A percentile compares a stretch with the other conserved stretches of the same genome.
These are phyloP conservation scores for Epicauta chinensis DNA, from an alignment of 1,140 invertebrate genomes.

Conservation along the genomic window DNA sequence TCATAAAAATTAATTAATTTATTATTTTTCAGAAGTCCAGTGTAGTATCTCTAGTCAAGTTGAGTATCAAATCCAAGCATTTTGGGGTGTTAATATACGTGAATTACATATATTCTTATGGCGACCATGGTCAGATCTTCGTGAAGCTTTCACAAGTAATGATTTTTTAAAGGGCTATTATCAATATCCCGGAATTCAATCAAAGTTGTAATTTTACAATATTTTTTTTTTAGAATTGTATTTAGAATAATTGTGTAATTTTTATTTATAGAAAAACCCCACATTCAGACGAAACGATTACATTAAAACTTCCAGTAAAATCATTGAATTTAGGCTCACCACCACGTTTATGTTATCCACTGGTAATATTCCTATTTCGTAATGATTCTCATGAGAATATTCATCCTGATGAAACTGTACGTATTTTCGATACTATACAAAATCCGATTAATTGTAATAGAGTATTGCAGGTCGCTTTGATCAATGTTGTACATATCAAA, in stretches of 20 bases:
- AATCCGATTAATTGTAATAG: background rate
- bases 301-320: slow-evolving; percentile 54
- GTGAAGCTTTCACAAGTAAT: slow-evolving; percentile 51
- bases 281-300: slow-evolving; percentile 59
- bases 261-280: slow-evolving; percentile 50
- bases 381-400: slow-evolving; percentile 53
- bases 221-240: background rate
- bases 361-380: slow-evolving; percentile 65
- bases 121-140: slow-evolving; percentile 60
- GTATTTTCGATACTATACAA: too few relatives aligned
- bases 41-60: slow-evolving; percentile 68
- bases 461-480: slow-evolving; percentile 58
- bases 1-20: too few relatives aligned
- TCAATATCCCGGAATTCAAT: slow-evolving; percentile 40
- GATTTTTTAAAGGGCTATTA: slow-evolving; percentile 52
- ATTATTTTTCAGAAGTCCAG: slow-evolving; percentile 54
- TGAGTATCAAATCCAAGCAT: slow-evolving; percentile 61
- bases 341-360: slow-evolving; percentile 63
- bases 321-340: slow-evolving; percentile 62
- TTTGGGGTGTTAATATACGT: slow-evolving; percentile 69
- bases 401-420: slow-evolving; percentile 70
- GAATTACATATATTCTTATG: slow-evolving; percentile 67
- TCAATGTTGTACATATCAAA: slow-evolving; percentile 74
- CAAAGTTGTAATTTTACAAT: slow-evolving; percentile 44
- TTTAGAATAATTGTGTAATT: background rate